Conservation (phyloP, 1,140 invertebrate species). For the Sipha flava region DNA sequence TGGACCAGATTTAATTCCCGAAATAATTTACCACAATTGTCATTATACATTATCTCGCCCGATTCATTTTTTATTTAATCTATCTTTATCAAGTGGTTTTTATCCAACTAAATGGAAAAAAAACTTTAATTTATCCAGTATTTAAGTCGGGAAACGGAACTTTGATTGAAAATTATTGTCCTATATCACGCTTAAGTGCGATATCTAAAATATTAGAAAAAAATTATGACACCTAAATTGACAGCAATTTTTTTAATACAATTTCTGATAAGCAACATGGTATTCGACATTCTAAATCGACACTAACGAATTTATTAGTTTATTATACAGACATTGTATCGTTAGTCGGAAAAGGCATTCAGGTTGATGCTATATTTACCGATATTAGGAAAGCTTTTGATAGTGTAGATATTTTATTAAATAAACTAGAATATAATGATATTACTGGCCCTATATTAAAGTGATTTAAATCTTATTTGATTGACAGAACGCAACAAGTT, state of each 20-base stretch:
- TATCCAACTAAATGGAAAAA: slow-evolving; percentile 29
- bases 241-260: not conserved
- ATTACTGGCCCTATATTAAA: not conserved
- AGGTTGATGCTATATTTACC: not conserved
- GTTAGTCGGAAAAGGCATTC: not conserved
- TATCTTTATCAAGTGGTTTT: not conserved
- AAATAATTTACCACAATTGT: no score
- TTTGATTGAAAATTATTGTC: slow-evolving; percentile 35
- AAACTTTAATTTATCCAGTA: slow-evolving; percentile 29
- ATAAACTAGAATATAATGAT: not conserved
- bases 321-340: not conserved
- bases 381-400: not conserved
- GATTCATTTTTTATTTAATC: no score
- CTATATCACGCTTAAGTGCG: slow-evolving; percentile 34
- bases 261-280: slow-evolving; percentile 19
- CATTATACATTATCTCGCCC: no score
- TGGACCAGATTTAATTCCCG: no score
- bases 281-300: slow-evolving; percentile 8
- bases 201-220: slow-evolving; percentile 35
- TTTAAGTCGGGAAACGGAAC: slow-evolving; percentile 32
- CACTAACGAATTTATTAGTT: slow-evolving; percentile 14
- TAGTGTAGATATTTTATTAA: not conserved
- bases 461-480: not conserved
- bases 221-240: not conserved
- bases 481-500: not conserved